Base-by-base conservation (phyloP, 2,113 vertebrate genomes). In the Tachuris rubrigastra region DNA sequence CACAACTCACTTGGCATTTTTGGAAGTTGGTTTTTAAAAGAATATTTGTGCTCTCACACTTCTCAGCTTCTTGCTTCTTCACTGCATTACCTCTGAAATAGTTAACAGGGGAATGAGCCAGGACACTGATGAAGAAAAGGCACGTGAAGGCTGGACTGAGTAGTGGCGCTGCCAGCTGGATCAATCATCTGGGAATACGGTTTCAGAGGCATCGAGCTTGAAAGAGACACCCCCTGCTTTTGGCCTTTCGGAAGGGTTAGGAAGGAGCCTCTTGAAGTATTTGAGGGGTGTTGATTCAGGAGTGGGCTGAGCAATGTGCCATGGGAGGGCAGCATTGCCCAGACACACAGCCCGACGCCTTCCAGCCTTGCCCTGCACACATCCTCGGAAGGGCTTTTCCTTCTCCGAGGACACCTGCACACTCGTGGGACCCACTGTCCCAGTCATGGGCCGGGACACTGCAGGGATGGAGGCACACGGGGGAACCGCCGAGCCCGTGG, bases 281-380 rank as follows among this genome's bases (percentile, higher is more conserved):
- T 28, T 22, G n/a, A 5, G 30, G 28, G 41, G 3, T 8, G 55
- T 16, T 59, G 41, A 65, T 0, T 7, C 23, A 50, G 88, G 52
- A 33, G 47, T 41, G 44, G 75, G 50, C 82, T 33, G 72, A 76
- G 67, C 11, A 1, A 47, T 9, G 3, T 25, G 76, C 95, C 94
- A 49, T 92, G 4, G 83, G 91, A 95, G 93, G 91, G 96, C 95
- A 97, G 96, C 93, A 95, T 93, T 89, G 91, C 73, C 47, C 89
- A 96, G 68, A 87, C 35, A 25, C 88, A 81, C 55, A 63, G 68
- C 67, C 2, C 0, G 9, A 15, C 0, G 2, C n/a, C 24, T 50
- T 56, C 11, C 67, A 35, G 66, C 30, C 35, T 8, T 20, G 52
- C 47, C 65, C 83, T 35, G 79, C 47, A 7, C 12, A 4, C 6